Base-by-base conservation (phyloP, 2,888 invertebrate species). In the Amphipyra berbera region DNA sequence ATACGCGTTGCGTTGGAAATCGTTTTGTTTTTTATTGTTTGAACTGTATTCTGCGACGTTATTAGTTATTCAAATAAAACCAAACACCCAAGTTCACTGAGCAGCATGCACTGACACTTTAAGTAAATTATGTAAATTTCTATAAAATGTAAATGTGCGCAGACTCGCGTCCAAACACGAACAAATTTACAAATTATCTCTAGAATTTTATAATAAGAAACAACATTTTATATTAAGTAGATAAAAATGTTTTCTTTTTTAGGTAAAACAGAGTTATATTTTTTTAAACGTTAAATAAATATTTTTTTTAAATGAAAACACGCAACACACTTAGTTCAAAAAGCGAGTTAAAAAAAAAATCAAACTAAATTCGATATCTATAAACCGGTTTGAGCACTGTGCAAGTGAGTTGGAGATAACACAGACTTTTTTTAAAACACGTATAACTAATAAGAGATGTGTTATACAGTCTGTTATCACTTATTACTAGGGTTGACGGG, bases 371-470 rank as follows among this genome's bases (percentile, higher is more conserved):
- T 12, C 5, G 27, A 33, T 63, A 66, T 49, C 53, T 46, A 61
- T 30, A 55, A 33, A 64, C 55, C 58, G 45, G 67, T 57, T 53
- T 58, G 45, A 66, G 49, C 80, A 75, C 80, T 76, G 27, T 61
- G 62, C 48, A 69, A 64, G 57, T 40, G 63, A 68, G 60, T 72
- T 61, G 46, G 71, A 68, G 56, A 64, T 58, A 64, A 58, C 73
- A 76, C 78, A 76, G 79, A 73, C 58, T 67, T 78, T 79, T 79
- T 75, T 79, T 78, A 63, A 79, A 76, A 79, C 79, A 85, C 83
- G 84, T 83, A 82, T 79, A 81, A 80, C 63, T 78, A 79, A 78
- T 81, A 67, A 82, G 78, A 80, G 83, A 80, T 83, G 84, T 79
- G 74, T 76, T 80, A 72, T 76, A 78, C 52, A 73, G 61, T 77